Evolutionary conservation across 2,888 invertebrate species (phyloP).

Genomic region (Metacarcinus magister): DNA sequence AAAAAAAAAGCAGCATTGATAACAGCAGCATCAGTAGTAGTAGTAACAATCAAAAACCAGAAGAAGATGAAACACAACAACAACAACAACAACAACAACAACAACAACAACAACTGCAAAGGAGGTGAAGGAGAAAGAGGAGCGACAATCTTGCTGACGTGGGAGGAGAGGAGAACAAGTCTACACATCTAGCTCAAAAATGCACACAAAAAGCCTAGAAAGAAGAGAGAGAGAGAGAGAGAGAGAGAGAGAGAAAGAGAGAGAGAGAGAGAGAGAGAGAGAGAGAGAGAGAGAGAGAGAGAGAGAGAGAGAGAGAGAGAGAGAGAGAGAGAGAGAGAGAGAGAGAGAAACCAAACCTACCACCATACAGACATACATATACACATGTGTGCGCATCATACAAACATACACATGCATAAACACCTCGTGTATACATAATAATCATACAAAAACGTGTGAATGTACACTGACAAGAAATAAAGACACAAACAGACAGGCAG

Average conservation of each 20-base stretch:
- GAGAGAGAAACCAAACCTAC: not conserved
- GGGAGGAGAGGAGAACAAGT: not conserved
- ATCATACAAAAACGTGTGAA: too few species aligned
- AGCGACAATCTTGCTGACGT: not conserved
- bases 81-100: conserved; percentile 18
- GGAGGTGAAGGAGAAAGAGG: conserved; percentile 53
- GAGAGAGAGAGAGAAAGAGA: not conserved
- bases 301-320: conserved; percentile 49
- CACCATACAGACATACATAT: not conserved
- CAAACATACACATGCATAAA: conserved; percentile 50
- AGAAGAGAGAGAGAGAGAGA: conserved; percentile 4
- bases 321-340: conserved; percentile 45
- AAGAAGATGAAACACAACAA: not conserved
- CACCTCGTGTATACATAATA: not conserved
- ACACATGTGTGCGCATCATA: conserved; percentile 17
- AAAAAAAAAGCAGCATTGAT: not conserved
- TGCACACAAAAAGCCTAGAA: conserved; percentile 19
- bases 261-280: conserved; percentile 21
- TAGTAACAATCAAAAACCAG: too few species aligned
- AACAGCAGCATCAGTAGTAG: too few species aligned
- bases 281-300: conserved; percentile 43
- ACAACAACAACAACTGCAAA: not conserved
- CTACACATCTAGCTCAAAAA: not conserved
- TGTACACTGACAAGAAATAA: too few species aligned
- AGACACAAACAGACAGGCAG: too few species aligned